Evolutionary conservation across 35 echinoderm and acorn worm genomes (phyloP).

Genomic region (Anneissia japonica): DNA sequence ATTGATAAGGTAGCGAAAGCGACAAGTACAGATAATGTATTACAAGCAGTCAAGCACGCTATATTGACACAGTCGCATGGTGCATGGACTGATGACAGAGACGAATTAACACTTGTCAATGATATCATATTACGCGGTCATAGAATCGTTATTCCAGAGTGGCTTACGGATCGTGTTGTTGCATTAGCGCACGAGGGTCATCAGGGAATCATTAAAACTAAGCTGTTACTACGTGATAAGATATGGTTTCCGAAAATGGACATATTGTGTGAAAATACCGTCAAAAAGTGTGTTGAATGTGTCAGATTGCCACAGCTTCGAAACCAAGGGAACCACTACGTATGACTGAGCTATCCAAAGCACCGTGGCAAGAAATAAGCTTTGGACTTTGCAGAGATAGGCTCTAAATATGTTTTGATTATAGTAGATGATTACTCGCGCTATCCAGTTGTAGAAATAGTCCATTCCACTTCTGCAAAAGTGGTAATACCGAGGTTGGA

Average conservation of each 20-base stretch:
- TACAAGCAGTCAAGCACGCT: too few species aligned
- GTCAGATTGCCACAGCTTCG: conserved; percentile 28
- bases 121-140: background rate
- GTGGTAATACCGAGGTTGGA: conserved; percentile 56
- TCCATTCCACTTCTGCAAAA: conserved; percentile 57
- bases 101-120: background rate
- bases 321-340: conserved; percentile 15
- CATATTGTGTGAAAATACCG: conserved; percentile 12
- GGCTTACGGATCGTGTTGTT: background rate
- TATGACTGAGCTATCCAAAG: conserved; percentile 36
- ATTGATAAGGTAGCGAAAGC: too few species aligned
- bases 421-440: conserved; percentile 49
- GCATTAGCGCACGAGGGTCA: conserved; percentile 29
- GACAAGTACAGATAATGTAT: too few species aligned
- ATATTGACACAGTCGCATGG: background rate
- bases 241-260: conserved; percentile 74
- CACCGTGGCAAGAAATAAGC: conserved; percentile 59
- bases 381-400: conserved; percentile 37
- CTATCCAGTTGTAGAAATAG: conserved; percentile 54
- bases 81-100: background rate
- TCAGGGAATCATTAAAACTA: conserved; percentile 67
- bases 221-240: conserved; percentile 55
- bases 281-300: conserved; percentile 44
- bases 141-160: background rate
- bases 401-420: background rate